Conservation (phyloP, 2,888 invertebrate species). For the Himalopsyche tibetana region DNA sequence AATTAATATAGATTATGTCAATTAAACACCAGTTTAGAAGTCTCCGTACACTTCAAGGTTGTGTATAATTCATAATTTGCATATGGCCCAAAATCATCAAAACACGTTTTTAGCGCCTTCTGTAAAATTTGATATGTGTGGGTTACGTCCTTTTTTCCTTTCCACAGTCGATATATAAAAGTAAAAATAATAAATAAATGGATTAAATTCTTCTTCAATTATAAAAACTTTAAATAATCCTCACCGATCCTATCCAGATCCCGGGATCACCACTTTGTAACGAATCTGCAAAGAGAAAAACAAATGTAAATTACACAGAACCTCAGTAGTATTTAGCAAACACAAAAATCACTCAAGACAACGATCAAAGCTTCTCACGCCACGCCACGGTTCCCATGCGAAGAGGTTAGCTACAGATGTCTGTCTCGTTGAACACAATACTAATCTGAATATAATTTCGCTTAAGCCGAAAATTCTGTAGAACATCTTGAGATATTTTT, state of each 20-base stretch:
- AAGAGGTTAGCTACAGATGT: background rate
- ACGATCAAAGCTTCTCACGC: background rate
- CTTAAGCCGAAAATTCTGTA: background rate
- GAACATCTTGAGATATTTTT: background rate
- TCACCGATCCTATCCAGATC: conserved; percentile 17
- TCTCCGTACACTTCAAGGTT: too few relatives aligned
- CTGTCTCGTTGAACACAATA: background rate
- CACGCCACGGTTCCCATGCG: background rate
- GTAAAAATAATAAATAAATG: too few relatives aligned
- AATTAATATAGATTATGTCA: too few relatives aligned
- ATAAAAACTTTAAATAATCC: background rate
- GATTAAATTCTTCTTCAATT: too few relatives aligned
- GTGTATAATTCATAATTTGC: too few relatives aligned
- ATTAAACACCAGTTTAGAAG: too few relatives aligned
- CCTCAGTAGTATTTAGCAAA: background rate
- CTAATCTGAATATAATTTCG: conserved; percentile 22
- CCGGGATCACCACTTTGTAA: background rate
- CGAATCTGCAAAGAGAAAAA: background rate
- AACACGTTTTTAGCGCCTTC: too few relatives aligned
- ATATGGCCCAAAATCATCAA: too few relatives aligned
- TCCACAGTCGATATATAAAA: too few relatives aligned
- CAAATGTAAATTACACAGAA: background rate
- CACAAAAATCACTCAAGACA: background rate
- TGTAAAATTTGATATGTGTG: too few relatives aligned
- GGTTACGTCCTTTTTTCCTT: too few relatives aligned